Conservation (phyloP, 2,113 vertebrate species). For the Phycodurus eques region DNA sequence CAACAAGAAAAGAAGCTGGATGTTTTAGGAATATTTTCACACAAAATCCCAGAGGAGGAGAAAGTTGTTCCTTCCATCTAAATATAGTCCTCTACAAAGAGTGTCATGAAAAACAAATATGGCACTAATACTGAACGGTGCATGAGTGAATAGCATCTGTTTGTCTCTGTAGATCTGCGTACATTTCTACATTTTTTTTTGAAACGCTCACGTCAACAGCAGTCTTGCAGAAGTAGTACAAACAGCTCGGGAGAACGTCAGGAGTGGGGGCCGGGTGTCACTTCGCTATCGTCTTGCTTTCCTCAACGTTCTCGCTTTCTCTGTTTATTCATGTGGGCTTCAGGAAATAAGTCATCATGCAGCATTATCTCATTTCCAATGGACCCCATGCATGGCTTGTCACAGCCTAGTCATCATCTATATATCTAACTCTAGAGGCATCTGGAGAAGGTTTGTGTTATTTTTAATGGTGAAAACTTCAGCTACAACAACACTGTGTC, state of each 20-base stretch:
- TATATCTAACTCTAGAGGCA: constrained; percentile 41
- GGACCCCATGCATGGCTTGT: constrained; percentile 21
- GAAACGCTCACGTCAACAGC: constrained; percentile 39
- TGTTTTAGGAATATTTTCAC: constrained; percentile 41
- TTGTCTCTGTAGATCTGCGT: constrained; percentile 33
- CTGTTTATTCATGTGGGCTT: constrained; percentile 49
- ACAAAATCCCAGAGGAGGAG: constrained; percentile 44
- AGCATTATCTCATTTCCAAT: constrained; percentile 54
- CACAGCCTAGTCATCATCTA: constrained; percentile 18
- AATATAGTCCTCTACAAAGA: constrained; percentile 46
- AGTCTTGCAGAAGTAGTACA: constrained; percentile 26
- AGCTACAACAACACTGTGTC: constrained; percentile 38
- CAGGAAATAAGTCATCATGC: constrained; percentile 60
- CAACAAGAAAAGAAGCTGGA: constrained; percentile 23
- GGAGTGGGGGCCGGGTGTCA: constrained; percentile 4
- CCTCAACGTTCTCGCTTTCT: constrained; percentile 20
- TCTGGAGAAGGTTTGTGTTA: constrained; percentile 52
- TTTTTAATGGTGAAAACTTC: constrained; percentile 54
- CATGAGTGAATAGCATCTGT: constrained; percentile 38
- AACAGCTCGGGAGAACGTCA: constrained; percentile 19
- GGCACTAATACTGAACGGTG: constrained; percentile 21
- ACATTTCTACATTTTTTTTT: constrained; percentile 14
- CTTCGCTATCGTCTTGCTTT: constrained; percentile 10
- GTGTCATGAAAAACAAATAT: constrained; percentile 52
- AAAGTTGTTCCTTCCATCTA: constrained; percentile 22